These are phyloP conservation scores for Harpalus rufipes DNA, from an alignment of 2,888 invertebrate genomes.

Conservation along the genomic window DNA sequence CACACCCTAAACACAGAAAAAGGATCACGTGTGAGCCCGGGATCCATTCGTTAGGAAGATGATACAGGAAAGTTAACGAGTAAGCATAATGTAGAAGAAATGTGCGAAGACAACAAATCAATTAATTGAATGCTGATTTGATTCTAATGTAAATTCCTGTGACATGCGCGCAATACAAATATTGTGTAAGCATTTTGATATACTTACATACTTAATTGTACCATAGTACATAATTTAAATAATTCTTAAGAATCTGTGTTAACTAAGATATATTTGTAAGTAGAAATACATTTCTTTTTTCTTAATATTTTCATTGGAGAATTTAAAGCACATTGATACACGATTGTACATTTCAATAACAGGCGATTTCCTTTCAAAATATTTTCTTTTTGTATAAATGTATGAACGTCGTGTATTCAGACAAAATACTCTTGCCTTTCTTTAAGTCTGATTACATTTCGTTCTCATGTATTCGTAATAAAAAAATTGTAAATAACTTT, in stretches of 20 bases:
- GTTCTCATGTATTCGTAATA: background rate
- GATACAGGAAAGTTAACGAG: constrained; percentile 18
- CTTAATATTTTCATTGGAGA: constrained; percentile 63
- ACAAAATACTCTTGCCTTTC: constrained; percentile 28
- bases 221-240: constrained; percentile 65
- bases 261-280: constrained; percentile 67
- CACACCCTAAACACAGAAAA: too few relatives aligned
- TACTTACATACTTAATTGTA: constrained; percentile 64
- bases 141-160: constrained; percentile 21
- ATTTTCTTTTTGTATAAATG: background rate
- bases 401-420: constrained; percentile 15
- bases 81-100: constrained; percentile 42
- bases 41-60: constrained; percentile 11
- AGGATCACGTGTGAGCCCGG: too few relatives aligned
- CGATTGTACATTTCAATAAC: constrained; percentile 55
- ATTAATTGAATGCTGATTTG: constrained; percentile 23
- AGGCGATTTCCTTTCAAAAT: constrained; percentile 39
- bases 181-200: constrained; percentile 64
- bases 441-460: constrained; percentile 26
- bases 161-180: constrained; percentile 54
- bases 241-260: constrained; percentile 66
- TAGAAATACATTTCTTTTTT: constrained; percentile 66
- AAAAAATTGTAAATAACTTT: constrained; percentile 18
- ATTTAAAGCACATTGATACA: constrained; percentile 50
- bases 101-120: constrained; percentile 49